A percentile compares a stretch with the other conserved stretches of the same genome.
Evolutionary conservation across 2,888 invertebrate species (phyloP).

Genomic region (Parnassius mnemosyne): DNA sequence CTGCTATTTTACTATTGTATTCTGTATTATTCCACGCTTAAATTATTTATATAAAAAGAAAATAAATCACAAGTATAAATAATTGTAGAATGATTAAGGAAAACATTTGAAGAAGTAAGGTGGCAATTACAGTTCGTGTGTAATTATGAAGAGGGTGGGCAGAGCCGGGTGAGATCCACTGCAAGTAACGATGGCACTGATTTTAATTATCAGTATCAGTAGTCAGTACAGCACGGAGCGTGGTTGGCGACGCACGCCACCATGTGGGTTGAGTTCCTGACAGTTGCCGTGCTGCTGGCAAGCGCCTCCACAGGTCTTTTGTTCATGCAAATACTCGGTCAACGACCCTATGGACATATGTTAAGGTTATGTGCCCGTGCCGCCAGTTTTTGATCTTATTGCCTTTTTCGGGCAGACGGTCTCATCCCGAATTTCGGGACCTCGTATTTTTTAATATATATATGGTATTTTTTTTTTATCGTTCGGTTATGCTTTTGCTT

Average conservation of each 20-base stretch:
- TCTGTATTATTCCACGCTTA: too few species aligned
- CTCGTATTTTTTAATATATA: neutral
- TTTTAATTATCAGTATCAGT: slow-evolving; percentile 24
- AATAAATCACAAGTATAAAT: too few species aligned
- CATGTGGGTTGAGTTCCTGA: slow-evolving; percentile 34
- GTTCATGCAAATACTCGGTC: slow-evolving; percentile 62
- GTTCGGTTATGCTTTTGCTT: neutral
- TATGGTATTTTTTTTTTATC: neutral
- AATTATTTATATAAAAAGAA: too few species aligned
- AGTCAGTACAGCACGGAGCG: slow-evolving; percentile 30
- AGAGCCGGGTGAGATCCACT: slow-evolving; percentile 30
- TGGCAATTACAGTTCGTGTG: slow-evolving; percentile 40
- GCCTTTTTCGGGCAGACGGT: slow-evolving; percentile 24
- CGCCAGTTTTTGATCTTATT: slow-evolving; percentile 38
- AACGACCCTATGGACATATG: slow-evolving; percentile 67
- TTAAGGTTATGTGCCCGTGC: slow-evolving; percentile 42
- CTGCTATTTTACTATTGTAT: too few species aligned
- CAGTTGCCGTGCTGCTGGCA: slow-evolving; percentile 40
- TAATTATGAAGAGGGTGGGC: slow-evolving; percentile 24
- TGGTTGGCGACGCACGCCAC: slow-evolving; percentile 29
- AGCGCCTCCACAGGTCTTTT: slow-evolving; percentile 41
- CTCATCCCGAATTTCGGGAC: slow-evolving; percentile 13
- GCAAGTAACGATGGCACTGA: slow-evolving; percentile 24
- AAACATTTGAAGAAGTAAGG: neutral
- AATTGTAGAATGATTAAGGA: too few species aligned